Conservation (phyloP, 2,888 invertebrate genomes). For the Philereme transversata region DNA sequence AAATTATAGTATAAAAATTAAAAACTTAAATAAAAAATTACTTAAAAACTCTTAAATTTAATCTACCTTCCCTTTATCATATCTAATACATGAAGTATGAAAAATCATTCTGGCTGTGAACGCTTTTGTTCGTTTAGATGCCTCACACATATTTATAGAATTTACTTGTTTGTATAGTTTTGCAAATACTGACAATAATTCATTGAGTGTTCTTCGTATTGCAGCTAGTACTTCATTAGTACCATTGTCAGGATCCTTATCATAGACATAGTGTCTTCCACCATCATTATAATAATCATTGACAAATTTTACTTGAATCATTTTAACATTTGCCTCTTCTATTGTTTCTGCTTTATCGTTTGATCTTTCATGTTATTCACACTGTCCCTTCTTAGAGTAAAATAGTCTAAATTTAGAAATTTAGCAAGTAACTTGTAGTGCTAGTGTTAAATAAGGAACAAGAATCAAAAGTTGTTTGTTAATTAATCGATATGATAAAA, state of each 20-base stretch:
- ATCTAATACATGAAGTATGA: conserved; percentile 75
- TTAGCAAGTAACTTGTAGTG: conserved; percentile 70
- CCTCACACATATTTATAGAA: conserved; percentile 53
- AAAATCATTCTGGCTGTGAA: conserved; percentile 84
- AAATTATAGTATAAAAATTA: conserved; percentile 71
- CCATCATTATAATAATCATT: conserved; percentile 47
- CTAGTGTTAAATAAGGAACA: conserved; percentile 65
- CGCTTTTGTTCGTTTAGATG: conserved; percentile 72
- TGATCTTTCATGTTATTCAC: conserved; percentile 49
- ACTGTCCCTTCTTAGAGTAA: conserved; percentile 65
- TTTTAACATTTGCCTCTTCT: conserved; percentile 34
- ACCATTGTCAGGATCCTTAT: conserved; percentile 7
- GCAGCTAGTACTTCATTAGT: conserved; percentile 27
- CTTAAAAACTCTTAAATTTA: conserved; percentile 60
- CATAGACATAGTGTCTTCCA: neutral
- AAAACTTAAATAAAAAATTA: conserved; percentile 64
- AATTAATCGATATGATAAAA: conserved; percentile 81
- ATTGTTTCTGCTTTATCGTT: conserved; percentile 41
- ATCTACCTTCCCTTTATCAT: conserved; percentile 73
- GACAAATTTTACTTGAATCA: conserved; percentile 57
- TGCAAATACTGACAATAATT: conserved; percentile 68
- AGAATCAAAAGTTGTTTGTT: conserved; percentile 80
- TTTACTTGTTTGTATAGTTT: conserved; percentile 45
- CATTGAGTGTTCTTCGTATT: conserved; percentile 41
- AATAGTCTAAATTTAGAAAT: conserved; percentile 66